A percentile compares a stretch with the other conserved stretches of the same genome.
Evolutionary conservation across 2,113 vertebrate species (phyloP).

Genomic region (Phylloscopus trochiloides): DNA sequence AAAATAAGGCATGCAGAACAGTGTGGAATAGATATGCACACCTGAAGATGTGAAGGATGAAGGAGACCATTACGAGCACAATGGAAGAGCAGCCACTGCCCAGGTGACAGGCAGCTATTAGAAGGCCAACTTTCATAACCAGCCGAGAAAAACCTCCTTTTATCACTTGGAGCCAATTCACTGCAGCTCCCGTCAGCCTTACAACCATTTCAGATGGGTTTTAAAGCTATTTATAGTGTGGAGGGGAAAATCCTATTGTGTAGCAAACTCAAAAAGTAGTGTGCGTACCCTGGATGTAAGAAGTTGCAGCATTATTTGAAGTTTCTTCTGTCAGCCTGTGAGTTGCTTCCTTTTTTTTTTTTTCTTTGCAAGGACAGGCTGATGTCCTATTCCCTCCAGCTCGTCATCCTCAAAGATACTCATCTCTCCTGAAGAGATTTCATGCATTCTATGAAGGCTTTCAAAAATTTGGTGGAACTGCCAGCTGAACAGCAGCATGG

Average conservation of each 20-base stretch:
- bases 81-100: not conserved
- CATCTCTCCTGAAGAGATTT: not conserved
- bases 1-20: not conserved
- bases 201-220: not conserved
- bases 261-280: not conserved
- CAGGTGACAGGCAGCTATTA: not conserved
- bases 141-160: not conserved
- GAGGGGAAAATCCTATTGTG: not conserved
- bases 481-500: not conserved
- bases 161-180: not conserved
- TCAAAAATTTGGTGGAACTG: not conserved
- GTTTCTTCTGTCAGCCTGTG: not conserved
- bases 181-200: not conserved
- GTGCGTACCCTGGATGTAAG: not conserved
- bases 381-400: not conserved
- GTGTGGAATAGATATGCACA: not conserved
- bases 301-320: not conserved
- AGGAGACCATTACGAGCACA: not conserved
- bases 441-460: not conserved
- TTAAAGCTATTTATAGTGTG: not conserved
- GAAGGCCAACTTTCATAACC: not conserved
- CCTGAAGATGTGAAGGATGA: not conserved
- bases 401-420: not conserved
- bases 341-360: not conserved
- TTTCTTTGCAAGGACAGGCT: not conserved